A percentile compares a stretch with the other conserved stretches of the same genome.
phyloP scores from a whole-genome alignment of 1,140 invertebrate genomes.

The Halictus rubicundus region DNA sequence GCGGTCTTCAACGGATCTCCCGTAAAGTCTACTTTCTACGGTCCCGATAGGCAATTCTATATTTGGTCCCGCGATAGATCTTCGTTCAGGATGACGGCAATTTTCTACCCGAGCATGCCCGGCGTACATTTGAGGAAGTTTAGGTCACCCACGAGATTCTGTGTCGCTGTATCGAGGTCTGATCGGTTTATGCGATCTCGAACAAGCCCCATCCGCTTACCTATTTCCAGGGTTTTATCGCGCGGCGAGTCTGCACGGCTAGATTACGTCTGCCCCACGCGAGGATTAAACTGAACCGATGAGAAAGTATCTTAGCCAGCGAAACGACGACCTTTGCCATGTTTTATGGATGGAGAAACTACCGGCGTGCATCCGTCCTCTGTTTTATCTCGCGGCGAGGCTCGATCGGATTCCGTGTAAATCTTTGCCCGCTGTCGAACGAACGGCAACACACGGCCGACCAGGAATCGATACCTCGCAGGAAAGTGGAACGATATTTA shows the following conservation, averaged over 20 bases:
- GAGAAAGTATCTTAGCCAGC: slow-evolving; percentile 49
- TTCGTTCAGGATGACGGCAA: background rate
- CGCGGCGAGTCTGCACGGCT: background rate
- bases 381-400: slow-evolving; percentile 3
- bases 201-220: slow-evolving; percentile 12
- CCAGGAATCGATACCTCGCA: background rate
- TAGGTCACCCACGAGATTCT: slow-evolving; percentile 38
- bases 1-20: background rate
- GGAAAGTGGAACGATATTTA: slow-evolving; percentile 3
- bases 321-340: slow-evolving; percentile 53
- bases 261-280: slow-evolving; percentile 11
- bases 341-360: slow-evolving; percentile 43
- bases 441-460: background rate
- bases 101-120: background rate
- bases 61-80: background rate
- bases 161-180: slow-evolving; percentile 29
- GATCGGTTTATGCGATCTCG: slow-evolving; percentile 20
- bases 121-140: background rate
- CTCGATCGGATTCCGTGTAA: slow-evolving; percentile 3
- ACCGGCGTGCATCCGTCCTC: background rate
- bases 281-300: slow-evolving; percentile 42
- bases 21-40: background rate
- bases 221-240: slow-evolving; percentile 14
- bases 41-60: background rate
- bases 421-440: background rate